A percentile compares a stretch with the other conserved stretches of the same genome.
These are phyloP conservation scores for Acleris sparsana DNA, from an alignment of 2,888 invertebrate species.

Conservation along the genomic window DNA sequence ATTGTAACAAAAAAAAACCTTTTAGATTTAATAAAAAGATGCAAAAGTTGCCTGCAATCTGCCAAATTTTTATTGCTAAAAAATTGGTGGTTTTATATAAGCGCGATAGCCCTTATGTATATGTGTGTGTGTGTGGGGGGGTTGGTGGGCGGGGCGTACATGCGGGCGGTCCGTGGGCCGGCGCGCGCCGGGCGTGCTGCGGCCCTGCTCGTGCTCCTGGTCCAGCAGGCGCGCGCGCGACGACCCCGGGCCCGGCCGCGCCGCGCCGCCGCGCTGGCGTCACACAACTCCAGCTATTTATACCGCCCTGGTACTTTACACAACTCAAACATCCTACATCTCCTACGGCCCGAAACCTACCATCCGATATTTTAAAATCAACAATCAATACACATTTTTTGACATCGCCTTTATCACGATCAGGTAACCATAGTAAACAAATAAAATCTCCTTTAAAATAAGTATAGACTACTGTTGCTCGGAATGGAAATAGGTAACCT, in stretches of 20 bases:
- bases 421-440: too few relatives aligned
- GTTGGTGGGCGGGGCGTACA: conserved; percentile 41
- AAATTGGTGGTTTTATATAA: too few relatives aligned
- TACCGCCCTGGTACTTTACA: conserved; percentile 35
- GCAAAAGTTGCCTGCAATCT: too few relatives aligned
- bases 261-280: conserved; percentile 36
- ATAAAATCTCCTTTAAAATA: too few relatives aligned
- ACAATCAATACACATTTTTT: too few relatives aligned
- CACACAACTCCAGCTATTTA: conserved; percentile 42
- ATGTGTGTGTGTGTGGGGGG: neutral
- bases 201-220: conserved; percentile 77
- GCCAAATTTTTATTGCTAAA: too few relatives aligned
- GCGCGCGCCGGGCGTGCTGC: conserved; percentile 77
- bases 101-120: neutral
- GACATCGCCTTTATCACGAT: too few relatives aligned
- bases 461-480: too few relatives aligned
- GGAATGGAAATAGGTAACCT: too few relatives aligned
- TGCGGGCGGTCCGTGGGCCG: conserved; percentile 47
- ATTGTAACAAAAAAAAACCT: too few relatives aligned
- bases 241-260: conserved; percentile 38
- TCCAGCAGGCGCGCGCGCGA: conserved; percentile 77
- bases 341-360: too few relatives aligned
- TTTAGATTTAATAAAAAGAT: too few relatives aligned
- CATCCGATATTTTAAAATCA: neutral
- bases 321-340: neutral